Base-by-base conservation (phyloP, 2,113 vertebrate species). In the Copsychus sechellarum region DNA sequence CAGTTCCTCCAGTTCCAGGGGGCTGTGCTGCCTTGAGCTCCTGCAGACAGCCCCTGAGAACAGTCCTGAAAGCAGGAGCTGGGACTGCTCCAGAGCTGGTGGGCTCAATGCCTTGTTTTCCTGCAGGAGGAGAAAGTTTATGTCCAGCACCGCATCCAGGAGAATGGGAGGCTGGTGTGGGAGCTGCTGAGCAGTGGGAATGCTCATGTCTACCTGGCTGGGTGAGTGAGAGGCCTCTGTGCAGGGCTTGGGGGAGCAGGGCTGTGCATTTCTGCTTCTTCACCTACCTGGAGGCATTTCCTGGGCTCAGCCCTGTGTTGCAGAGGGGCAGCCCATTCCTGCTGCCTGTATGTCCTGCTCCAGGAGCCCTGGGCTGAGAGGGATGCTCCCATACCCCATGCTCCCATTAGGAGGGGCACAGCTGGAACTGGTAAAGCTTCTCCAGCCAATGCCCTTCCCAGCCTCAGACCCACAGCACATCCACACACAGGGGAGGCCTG, bases 81-180 rank as follows among this genome's bases (percentile, higher is more conserved):
- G 91, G 10, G 42, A n/a, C 72, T 81, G 58, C 34, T 70, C 21
- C 19, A 9, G 54, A 23, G 50, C 67, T 84, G 69, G 29, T 1
- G 7, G 45, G 66, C 79, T 96, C 82, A 96, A 60, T 8, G 1
- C 84, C 1, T 6, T 73, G n/a, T 86, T 71, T 56, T n/a, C 78
- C 38, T 61, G 29, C 97, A 99, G 99, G 99, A 99, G 85, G 97
- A 98, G 45, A 99, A 99, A 88, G 95, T 99, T 12, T 99, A 99
- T 1, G 99, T 99, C 42, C 99, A 99, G 96, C 99, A 99, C 67
- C 97, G 97, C 20, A 97, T 99, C 70, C 97, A 16, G 79, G 98
- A 99, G 82, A 98, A 97, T 1, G 87, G 97, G 8, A 76, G 67
- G 2, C 98, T 99, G 8, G 71, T 99, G 21, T 99, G 99, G 99